Conservation (phyloP, 1,140 invertebrate species). For the Cydia amplana region DNA sequence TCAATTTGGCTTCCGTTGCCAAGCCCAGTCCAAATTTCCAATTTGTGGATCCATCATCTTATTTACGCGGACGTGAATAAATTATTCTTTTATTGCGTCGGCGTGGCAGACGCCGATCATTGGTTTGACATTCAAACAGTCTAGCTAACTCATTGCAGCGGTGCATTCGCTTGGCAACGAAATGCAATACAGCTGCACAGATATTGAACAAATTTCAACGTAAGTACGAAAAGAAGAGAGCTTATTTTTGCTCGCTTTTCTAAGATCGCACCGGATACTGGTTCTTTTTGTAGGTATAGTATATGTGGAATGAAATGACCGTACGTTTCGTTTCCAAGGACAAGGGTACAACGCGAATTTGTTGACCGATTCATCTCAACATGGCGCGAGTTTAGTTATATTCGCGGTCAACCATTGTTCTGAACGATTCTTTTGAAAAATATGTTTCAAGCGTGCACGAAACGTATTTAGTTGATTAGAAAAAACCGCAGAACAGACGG, state of each 20-base stretch:
- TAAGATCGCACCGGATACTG: constrained; percentile 59
- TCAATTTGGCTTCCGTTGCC: constrained; percentile 34
- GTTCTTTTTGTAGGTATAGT: constrained; percentile 50
- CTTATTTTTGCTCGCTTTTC: constrained; percentile 36
- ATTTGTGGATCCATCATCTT: constrained; percentile 66
- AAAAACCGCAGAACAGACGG: constrained; percentile 5
- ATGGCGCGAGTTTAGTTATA: constrained; percentile 28
- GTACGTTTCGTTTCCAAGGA: constrained; percentile 72
- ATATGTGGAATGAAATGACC: constrained; percentile 56
- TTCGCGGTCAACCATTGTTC: constrained; percentile 27
- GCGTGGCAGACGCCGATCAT: constrained; percentile 72
- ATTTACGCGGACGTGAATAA: constrained; percentile 75
- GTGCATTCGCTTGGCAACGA: constrained; percentile 35
- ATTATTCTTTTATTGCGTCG: constrained; percentile 77
- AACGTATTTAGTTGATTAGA: constrained; percentile 28
- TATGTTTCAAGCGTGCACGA: constrained; percentile 18
- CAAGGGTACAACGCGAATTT: constrained; percentile 70
- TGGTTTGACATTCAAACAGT: constrained; percentile 79
- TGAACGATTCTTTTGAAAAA: constrained; percentile 27
- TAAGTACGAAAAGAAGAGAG: constrained; percentile 36
- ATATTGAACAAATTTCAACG: constrained; percentile 44
- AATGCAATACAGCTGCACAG: constrained; percentile 39
- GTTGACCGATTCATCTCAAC: constrained; percentile 49
- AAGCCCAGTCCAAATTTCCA: constrained; percentile 58
- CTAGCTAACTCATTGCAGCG: constrained; percentile 74